Conservation (phyloP, 2,113 vertebrate genomes). For the Gadus macrocephalus region DNA sequence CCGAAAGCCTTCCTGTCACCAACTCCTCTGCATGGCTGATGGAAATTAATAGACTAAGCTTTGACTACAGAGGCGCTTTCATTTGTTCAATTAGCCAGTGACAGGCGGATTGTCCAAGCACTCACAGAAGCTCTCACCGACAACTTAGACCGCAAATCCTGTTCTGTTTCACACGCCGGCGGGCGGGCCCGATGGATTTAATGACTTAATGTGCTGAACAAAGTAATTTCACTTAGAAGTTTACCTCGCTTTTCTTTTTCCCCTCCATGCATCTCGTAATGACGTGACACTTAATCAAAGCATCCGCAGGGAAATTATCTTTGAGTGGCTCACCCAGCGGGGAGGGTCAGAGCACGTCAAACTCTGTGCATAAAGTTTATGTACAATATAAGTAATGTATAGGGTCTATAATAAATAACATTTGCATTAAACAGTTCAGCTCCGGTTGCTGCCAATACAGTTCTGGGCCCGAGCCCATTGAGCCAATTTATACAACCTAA, state of each 20-base stretch:
- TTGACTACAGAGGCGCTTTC: slow-evolving; percentile 12
- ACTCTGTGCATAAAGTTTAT: background rate
- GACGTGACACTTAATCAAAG: background rate
- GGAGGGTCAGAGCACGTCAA: background rate
- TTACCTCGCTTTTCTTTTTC: background rate
- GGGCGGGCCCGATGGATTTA: background rate
- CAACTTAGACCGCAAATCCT: background rate
- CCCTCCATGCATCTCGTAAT: background rate
- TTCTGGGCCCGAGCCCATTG: background rate
- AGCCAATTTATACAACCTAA: too few species aligned
- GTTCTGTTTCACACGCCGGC: background rate
- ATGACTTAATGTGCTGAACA: background rate
- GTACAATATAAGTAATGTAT: too few species aligned
- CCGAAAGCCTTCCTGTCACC: slow-evolving; percentile 13
- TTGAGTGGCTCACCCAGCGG: background rate
- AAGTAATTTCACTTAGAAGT: background rate
- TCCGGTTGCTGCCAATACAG: background rate
- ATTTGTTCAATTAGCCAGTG: slow-evolving; percentile 18
- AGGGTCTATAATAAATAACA: background rate
- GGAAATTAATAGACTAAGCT: slow-evolving; percentile 15
- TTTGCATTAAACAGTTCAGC: background rate
- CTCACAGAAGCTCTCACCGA: background rate
- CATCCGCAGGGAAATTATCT: background rate
- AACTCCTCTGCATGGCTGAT: slow-evolving; percentile 19
- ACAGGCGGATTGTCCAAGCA: background rate